Evolutionary conservation across 2,113 vertebrate species (phyloP), one percentile per base, ranked within the genome.

Genomic region (Cochlearius cochlearius): DNA sequence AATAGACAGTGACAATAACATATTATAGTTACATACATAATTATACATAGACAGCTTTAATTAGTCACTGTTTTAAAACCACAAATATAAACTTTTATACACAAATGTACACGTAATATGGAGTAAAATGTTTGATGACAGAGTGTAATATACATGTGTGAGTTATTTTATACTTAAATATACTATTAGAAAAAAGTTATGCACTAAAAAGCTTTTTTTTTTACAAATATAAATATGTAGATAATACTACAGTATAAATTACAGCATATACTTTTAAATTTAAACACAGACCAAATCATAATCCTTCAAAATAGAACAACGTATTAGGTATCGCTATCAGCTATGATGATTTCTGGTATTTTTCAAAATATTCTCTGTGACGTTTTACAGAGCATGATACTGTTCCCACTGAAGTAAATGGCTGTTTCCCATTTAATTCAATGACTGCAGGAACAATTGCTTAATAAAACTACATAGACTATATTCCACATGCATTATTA

Each of bases 91-190:
- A 98, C 97, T 86, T 98, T 98, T 99, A 98, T 98, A 97, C 98
- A 99, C 98, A 99, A 98, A 98, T 98, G 97, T 98, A 99, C 98
- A 99, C 52, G 5, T 97, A 98, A 98, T 97, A 98, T 56, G 97
- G 52, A 91, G 64, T 72, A 97, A 86, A 95, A 92, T 92, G 39
- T 96, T 97, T 95, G 93, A 97, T 97, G 97, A 98, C 92, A 98
- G 80, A 97, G 66, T 80, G 76, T 93, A 96, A 92, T 81, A 92
- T 52, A 92, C 90, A 98, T 79, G 20, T 38, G 16, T 20, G 32
- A 76, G 95, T 96, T 71, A 96, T 97, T 90, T 91, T 97, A 95
- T 81, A 72, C 34, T 94, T 88, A 83, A 62, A 90, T 96, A 69
- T 38, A 55, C 9, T n/a, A 52, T 15, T 45, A 53, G 72, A 77